phyloP scores from a whole-genome alignment of 2,888 invertebrate genomes.

The Sabatieria punctata region DNA sequence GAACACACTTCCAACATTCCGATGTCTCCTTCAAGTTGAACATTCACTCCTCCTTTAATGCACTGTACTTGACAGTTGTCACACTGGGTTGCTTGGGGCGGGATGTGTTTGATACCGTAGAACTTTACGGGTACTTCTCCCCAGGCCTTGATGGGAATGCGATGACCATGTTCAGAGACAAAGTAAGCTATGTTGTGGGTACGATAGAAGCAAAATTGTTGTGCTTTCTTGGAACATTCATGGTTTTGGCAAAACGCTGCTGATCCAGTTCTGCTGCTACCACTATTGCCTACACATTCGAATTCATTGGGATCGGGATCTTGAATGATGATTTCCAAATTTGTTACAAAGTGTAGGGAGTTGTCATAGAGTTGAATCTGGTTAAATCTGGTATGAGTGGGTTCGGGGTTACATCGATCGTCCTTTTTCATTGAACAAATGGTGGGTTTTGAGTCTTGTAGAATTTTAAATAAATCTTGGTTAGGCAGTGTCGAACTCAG shows the following conservation, averaged over 20 bases:
- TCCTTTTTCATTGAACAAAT: not conserved
- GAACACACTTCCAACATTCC: not conserved
- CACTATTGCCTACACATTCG: not conserved
- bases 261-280: not conserved
- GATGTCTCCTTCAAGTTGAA: not conserved
- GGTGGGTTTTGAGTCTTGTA: not conserved
- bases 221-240: not conserved
- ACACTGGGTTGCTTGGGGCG: not conserved
- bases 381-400: not conserved
- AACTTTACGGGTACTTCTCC: not conserved
- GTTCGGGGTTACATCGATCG: not conserved
- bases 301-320: not conserved
- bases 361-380: not conserved
- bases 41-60: not conserved
- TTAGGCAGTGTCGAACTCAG: too few species aligned
- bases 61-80: not conserved
- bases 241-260: not conserved
- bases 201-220: not conserved
- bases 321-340: not conserved
- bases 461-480: too few species aligned
- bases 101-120: not conserved
- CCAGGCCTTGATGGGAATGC: slow-evolving; percentile 1
- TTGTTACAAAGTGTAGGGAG: not conserved
- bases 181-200: not conserved
- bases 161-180: not conserved